phyloP scores from a whole-genome alignment of 2,888 invertebrate species.

The Venusia cambrica region DNA sequence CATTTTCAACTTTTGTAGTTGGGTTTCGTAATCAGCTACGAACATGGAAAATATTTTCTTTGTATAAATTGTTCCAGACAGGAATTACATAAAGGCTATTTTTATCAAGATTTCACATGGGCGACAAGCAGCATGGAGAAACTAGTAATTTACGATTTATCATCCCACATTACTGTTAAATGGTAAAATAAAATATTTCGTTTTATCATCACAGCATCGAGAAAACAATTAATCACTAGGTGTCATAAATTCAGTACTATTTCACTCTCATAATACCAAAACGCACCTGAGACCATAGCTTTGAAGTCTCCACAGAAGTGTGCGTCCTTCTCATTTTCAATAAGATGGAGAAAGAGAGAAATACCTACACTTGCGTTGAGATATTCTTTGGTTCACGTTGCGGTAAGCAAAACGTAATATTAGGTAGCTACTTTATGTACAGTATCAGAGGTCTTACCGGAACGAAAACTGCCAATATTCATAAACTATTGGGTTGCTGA shows the following conservation, averaged over 20 bases:
- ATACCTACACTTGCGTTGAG: slow-evolving; percentile 3
- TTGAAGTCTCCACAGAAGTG: slow-evolving; percentile 9
- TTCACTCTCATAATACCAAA: slow-evolving; percentile 36
- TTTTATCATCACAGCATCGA: too few relatives aligned
- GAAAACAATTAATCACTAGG: slow-evolving; percentile 43
- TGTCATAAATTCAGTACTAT: slow-evolving; percentile 45
- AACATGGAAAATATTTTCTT: too few relatives aligned
- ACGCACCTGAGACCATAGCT: slow-evolving; percentile 35
- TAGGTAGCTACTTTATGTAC: slow-evolving; percentile 10
- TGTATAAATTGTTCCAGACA: too few relatives aligned
- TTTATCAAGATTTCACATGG: too few relatives aligned
- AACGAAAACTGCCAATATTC: slow-evolving; percentile 9
- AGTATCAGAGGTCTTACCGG: slow-evolving; percentile 9
- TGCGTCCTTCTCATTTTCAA: slow-evolving; percentile 8
- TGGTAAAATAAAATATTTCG: too few relatives aligned
- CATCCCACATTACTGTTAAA: too few relatives aligned
- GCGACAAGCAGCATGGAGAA: too few relatives aligned
- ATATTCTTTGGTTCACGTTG: slow-evolving; percentile 7
- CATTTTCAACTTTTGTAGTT: too few relatives aligned
- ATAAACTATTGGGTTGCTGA: not conserved
- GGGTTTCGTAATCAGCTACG: too few relatives aligned
- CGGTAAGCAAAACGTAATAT: slow-evolving; percentile 10
- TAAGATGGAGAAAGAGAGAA: slow-evolving; percentile 10
- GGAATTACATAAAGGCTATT: too few relatives aligned
- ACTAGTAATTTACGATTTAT: too few relatives aligned